Base-by-base conservation (phyloP, 2,888 invertebrate genomes). In the Panzeria rudis region DNA sequence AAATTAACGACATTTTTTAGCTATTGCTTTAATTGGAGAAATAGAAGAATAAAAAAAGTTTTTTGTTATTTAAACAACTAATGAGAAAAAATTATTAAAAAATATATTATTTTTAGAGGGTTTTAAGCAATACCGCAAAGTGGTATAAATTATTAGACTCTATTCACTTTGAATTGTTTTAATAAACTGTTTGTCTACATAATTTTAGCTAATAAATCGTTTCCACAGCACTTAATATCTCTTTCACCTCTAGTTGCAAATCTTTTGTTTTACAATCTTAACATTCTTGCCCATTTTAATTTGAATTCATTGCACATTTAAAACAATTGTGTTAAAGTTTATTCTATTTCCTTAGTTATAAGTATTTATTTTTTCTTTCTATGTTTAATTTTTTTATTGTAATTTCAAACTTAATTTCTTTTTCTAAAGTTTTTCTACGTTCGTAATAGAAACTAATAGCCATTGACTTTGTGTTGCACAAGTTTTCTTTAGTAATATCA, bases 251-350 rank as follows among this genome's bases (percentile, higher is more conserved):
- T 23, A 15, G 20, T 17, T 44, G 15, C 54, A 44, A 9, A 9
- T 20, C 44, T 59, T 61, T 61, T 59, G 1, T 15, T 78, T 9
- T 20, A 2, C 0, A 29, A n/a, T 20, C 17, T 59, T 35, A 68
- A 47, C 47, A 59, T 69, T 25, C 38, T 68, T 50, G 41, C 2
- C 44, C 50, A 59, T 69, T 78, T 69, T 69, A 82, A 76, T 82
- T 76, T 76, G 35, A 73, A 80, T 80, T 80, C 71, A 71, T 72
- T 54, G 56, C 66, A 35, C 84, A 80, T 84, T 84, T 77, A 77
- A 81, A 84, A 77, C 84, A 81, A 81, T 77, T 84, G 54, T 59
- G 44, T 52, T 77, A 38, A 81, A 81, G 71, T 81, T 81, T 80
- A 72, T 72, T 54, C 69, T 47, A 66, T 20, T 80, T 79, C 64